phyloP scores from a whole-genome alignment of 2,888 invertebrate genomes.

The Erannis defoliaria region DNA sequence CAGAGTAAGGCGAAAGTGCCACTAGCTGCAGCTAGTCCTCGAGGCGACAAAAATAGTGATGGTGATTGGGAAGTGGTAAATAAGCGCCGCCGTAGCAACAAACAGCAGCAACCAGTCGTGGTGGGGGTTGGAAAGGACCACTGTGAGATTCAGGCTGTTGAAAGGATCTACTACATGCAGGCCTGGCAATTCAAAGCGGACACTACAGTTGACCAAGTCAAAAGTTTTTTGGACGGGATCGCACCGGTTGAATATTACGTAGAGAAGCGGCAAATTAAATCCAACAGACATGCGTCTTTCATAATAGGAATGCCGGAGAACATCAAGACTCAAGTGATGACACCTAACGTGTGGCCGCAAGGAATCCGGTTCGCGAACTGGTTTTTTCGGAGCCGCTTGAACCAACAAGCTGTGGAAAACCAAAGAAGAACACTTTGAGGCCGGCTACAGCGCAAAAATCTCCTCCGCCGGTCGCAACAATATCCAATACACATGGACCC shows the following conservation, averaged over 20 bases:
- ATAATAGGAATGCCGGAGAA: conserved; percentile 18
- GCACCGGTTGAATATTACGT: neutral
- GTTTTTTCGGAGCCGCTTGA: too few species aligned
- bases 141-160: conserved; percentile 8
- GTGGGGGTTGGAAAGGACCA: neutral
- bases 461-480: neutral
- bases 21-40: too few species aligned
- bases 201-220: neutral
- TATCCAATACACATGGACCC: neutral
- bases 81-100: too few species aligned
- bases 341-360: too few species aligned
- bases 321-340: neutral
- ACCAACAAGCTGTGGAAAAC: too few species aligned
- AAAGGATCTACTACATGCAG: too few species aligned
- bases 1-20: too few species aligned
- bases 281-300: conserved; percentile 18
- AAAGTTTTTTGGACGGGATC: conserved; percentile 11
- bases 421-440: too few species aligned
- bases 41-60: neutral
- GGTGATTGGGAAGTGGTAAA: neutral
- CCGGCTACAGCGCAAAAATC: too few species aligned
- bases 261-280: conserved; percentile 12
- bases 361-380: too few species aligned
- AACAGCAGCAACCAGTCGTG: too few species aligned
- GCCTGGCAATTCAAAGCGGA: too few species aligned